phyloP scores from a whole-genome alignment of 1,140 invertebrate genomes.

The Pseudomyrmex dendroicus region DNA sequence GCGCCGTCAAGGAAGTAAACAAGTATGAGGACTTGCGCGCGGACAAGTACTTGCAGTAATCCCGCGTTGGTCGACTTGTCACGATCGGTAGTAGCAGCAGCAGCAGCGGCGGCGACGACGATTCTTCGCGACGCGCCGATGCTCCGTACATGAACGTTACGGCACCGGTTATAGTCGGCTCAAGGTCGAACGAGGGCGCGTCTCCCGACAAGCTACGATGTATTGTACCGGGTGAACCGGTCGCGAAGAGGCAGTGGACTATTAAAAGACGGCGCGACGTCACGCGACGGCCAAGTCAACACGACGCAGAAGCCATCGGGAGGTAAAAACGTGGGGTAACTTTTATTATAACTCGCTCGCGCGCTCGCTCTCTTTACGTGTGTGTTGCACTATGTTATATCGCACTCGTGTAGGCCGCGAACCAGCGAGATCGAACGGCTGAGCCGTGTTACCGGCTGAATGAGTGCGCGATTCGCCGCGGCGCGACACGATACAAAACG shows the following conservation, averaged over 20 bases:
- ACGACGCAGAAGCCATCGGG: slow-evolving; percentile 66
- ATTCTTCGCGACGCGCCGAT: slow-evolving; percentile 52
- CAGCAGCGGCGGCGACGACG: not conserved
- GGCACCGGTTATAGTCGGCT: slow-evolving; percentile 63
- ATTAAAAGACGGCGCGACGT: slow-evolving; percentile 74
- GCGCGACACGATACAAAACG: not conserved
- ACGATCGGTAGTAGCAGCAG: slow-evolving; percentile 24
- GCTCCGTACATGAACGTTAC: slow-evolving; percentile 70
- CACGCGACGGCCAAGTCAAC: slow-evolving; percentile 60
- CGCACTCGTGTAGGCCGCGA: not conserved
- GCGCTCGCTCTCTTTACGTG: not conserved
- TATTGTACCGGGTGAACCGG: slow-evolving; percentile 63
- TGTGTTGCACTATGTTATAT: not conserved
- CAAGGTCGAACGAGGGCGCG: slow-evolving; percentile 75
- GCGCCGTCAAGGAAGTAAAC: slow-evolving; percentile 32
- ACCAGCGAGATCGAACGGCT: slow-evolving; percentile 13
- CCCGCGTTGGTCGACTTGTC: slow-evolving; percentile 5
- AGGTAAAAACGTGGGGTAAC: slow-evolving; percentile 60
- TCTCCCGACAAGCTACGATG: slow-evolving; percentile 61
- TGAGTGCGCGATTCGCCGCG: not conserved
- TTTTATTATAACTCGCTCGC: slow-evolving; percentile 32
- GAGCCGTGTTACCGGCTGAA: slow-evolving; percentile 32
- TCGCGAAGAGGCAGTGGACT: slow-evolving; percentile 64
- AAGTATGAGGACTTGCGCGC: slow-evolving; percentile 33
- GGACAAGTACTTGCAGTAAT: slow-evolving; percentile 15